phyloP scores from a whole-genome alignment of 2,797 vertebrate genomes.

The Gastrophryne carolinensis region DNA sequence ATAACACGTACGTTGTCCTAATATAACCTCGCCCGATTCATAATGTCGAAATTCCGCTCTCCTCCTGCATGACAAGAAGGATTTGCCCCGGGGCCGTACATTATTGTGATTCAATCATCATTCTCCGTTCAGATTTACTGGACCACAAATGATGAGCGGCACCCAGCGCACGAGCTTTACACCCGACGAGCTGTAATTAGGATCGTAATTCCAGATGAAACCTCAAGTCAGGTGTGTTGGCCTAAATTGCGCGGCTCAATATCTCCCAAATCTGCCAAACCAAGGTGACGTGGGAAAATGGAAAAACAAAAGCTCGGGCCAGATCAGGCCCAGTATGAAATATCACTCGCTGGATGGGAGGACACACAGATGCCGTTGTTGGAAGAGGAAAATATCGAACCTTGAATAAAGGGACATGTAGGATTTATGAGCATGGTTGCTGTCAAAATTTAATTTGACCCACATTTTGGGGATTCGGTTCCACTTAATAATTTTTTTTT shows the following conservation, averaged over 20 bases:
- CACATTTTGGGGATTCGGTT: too few species aligned
- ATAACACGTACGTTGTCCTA: background rate
- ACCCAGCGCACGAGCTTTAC: background rate
- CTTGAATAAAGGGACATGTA: too few species aligned
- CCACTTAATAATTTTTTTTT: too few species aligned
- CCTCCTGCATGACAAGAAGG: background rate
- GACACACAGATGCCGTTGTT: background rate
- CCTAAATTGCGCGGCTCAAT: background rate
- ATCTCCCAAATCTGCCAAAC: background rate
- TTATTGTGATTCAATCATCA: background rate
- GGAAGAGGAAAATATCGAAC: background rate
- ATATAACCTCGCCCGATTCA: background rate
- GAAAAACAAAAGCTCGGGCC: background rate
- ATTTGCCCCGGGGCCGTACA: background rate
- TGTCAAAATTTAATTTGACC: too few species aligned
- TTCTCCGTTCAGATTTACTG: background rate
- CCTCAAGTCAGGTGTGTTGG: constrained; percentile 29
- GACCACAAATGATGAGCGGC: background rate
- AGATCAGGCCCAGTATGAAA: background rate
- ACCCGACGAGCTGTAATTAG: background rate
- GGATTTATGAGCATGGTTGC: too few species aligned
- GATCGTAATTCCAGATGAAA: background rate
- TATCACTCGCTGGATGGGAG: background rate
- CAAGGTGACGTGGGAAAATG: background rate
- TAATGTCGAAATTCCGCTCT: background rate